phyloP scores from a whole-genome alignment of 2,797 vertebrate genomes.

The Enteromius afrohamiltoni region DNA sequence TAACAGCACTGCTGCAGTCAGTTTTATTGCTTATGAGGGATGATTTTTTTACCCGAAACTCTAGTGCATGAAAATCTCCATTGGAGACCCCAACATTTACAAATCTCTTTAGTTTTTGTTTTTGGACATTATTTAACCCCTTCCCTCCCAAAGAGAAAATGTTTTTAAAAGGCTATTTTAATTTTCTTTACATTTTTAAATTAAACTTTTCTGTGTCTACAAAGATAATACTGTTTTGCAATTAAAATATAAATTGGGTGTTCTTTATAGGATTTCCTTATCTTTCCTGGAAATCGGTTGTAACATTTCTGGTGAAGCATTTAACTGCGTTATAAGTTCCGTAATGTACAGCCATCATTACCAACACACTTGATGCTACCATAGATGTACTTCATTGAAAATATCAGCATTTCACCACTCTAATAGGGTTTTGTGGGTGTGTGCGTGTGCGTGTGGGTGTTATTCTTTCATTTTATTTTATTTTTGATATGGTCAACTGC shows the following conservation, averaged over 20 bases:
- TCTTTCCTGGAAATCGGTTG: slow-evolving; percentile 41
- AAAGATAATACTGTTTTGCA: slow-evolving; percentile 61
- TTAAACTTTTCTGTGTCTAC: slow-evolving; percentile 64
- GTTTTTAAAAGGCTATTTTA: slow-evolving; percentile 72
- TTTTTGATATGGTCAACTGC: slow-evolving; percentile 75
- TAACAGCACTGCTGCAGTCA: slow-evolving; percentile 29
- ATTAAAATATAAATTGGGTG: slow-evolving; percentile 72
- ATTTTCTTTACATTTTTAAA: slow-evolving; percentile 68
- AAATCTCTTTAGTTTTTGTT: slow-evolving; percentile 58
- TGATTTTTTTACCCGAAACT: slow-evolving; percentile 53
- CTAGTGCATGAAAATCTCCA: slow-evolving; percentile 67
- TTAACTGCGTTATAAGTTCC: slow-evolving; percentile 72
- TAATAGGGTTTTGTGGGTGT: slow-evolving; percentile 22
- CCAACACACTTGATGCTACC: slow-evolving; percentile 65
- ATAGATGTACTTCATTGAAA: slow-evolving; percentile 34
- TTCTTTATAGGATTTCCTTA: slow-evolving; percentile 68
- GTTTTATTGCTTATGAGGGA: slow-evolving; percentile 11
- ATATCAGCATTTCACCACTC: slow-evolving; percentile 24
- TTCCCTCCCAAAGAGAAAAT: slow-evolving; percentile 67
- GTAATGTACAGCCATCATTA: slow-evolving; percentile 67
- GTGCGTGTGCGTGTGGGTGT: neutral
- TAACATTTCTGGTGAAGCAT: slow-evolving; percentile 71
- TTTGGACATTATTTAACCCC: slow-evolving; percentile 56
- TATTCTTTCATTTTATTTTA: slow-evolving; percentile 37
- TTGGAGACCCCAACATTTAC: slow-evolving; percentile 70